Conservation (phyloP, 2,797 vertebrate species). For the Octomys mimax region DNA sequence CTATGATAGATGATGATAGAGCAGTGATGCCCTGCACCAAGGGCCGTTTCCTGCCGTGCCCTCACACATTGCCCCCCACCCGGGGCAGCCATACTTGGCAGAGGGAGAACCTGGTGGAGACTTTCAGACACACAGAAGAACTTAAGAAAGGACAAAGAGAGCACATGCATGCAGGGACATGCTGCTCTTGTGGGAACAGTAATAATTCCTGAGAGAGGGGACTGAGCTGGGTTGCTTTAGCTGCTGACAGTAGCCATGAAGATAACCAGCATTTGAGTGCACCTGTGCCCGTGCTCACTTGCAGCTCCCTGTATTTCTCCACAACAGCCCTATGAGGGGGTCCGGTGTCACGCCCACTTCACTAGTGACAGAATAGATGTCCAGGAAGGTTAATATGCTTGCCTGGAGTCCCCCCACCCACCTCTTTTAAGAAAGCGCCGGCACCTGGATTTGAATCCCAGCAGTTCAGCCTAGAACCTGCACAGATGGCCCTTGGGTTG, state of each 20-base stretch:
- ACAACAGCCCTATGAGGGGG: background rate
- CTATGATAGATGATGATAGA: too few species aligned
- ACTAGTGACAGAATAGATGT: background rate
- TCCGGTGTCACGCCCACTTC: background rate
- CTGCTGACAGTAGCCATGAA: background rate
- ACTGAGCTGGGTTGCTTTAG: background rate
- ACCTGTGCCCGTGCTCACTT: rapidly evolving
- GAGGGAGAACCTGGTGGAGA: background rate
- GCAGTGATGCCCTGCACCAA: background rate
- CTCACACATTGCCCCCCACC: background rate
- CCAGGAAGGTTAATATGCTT: background rate
- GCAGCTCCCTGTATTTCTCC: background rate
- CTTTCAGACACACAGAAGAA: background rate
- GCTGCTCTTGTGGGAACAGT: background rate
- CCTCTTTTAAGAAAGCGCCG: background rate
- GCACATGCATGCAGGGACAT: background rate
- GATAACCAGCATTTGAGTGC: rapidly evolving
- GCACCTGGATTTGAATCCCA: rapidly evolving
- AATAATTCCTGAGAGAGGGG: background rate
- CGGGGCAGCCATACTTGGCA: background rate
- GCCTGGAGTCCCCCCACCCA: background rate
- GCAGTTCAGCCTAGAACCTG: background rate
- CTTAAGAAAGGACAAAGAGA: background rate
- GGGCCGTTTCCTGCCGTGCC: background rate
- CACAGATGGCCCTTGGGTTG: rapidly evolving